Evolutionary conservation across 2,888 invertebrate species (phyloP).

Genomic region (Platycnemis pennipes): DNA sequence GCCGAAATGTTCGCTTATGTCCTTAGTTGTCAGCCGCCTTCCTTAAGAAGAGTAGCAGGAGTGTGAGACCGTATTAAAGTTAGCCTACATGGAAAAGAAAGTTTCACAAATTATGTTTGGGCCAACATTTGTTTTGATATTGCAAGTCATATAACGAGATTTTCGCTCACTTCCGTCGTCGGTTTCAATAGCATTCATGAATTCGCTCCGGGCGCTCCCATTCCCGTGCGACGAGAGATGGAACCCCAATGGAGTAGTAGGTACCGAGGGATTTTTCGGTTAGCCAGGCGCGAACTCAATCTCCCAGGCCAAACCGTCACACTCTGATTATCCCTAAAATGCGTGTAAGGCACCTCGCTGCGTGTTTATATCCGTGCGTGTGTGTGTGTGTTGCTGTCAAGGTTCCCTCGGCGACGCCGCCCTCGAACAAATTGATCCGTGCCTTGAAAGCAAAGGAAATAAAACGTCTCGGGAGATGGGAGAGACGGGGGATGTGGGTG

Average conservation of each 20-base stretch:
- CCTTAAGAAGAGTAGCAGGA: neutral
- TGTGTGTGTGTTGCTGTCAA: too few relatives aligned
- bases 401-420: neutral
- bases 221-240: neutral
- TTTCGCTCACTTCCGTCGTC: neutral
- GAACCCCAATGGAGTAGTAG: neutral
- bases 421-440: neutral
- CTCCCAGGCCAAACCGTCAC: constrained; percentile 45
- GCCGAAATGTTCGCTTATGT: too few relatives aligned
- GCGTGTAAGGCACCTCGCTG: neutral
- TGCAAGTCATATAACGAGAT: neutral
- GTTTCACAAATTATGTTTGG: neutral
- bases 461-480: neutral
- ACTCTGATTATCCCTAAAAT: constrained; percentile 20
- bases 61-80: neutral
- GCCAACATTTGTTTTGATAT: neutral
- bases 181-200: neutral
- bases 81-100: neutral
- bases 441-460: neutral
- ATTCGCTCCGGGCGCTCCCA: neutral
- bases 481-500: neutral
- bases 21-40: too few relatives aligned
- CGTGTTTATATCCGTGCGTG: neutral
- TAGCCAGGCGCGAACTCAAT: constrained; percentile 17
- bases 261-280: constrained; percentile 2